phyloP scores from a whole-genome alignment of 2,797 vertebrate species.

The Malurus leucopterus region DNA sequence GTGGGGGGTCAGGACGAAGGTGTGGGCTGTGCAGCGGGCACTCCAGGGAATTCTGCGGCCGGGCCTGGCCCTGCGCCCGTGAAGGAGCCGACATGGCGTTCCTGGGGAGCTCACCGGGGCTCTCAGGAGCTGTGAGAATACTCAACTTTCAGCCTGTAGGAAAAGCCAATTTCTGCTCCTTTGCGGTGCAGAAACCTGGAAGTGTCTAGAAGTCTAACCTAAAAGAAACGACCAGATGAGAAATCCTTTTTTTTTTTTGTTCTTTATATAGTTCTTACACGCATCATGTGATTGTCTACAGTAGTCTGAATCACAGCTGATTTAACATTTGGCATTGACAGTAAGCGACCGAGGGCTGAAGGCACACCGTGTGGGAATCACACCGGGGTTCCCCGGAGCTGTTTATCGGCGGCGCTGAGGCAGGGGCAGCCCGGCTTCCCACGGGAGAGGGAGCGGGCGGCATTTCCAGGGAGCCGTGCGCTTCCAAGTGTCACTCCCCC shows the following conservation, averaged over 20 bases:
- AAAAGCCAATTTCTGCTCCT: not conserved
- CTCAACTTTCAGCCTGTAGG: not conserved
- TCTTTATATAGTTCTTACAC: not conserved
- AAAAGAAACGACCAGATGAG: not conserved
- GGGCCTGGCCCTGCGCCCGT: rapidly evolving
- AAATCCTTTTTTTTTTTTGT: not conserved
- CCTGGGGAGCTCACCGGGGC: not conserved
- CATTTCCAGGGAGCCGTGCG: not conserved
- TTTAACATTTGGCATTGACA: not conserved
- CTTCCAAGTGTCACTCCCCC: conserved; percentile 17
- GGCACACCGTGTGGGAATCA: not conserved
- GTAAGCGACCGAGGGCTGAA: not conserved
- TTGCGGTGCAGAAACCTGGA: not conserved
- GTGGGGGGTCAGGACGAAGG: rapidly evolving
- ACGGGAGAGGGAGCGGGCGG: not conserved
- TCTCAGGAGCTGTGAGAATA: not conserved
- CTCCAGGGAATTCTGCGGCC: rapidly evolving
- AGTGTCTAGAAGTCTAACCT: not conserved
- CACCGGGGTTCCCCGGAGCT: not conserved
- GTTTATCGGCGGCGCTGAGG: rapidly evolving
- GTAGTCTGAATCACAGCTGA: conserved; percentile 11
- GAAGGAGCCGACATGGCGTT: rapidly evolving
- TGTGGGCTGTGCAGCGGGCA: not conserved
- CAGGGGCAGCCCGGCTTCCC: not conserved
- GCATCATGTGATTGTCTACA: not conserved